These are phyloP conservation scores for Rynchops niger DNA, from an alignment of 2,113 vertebrate genomes.

Conservation along the genomic window DNA sequence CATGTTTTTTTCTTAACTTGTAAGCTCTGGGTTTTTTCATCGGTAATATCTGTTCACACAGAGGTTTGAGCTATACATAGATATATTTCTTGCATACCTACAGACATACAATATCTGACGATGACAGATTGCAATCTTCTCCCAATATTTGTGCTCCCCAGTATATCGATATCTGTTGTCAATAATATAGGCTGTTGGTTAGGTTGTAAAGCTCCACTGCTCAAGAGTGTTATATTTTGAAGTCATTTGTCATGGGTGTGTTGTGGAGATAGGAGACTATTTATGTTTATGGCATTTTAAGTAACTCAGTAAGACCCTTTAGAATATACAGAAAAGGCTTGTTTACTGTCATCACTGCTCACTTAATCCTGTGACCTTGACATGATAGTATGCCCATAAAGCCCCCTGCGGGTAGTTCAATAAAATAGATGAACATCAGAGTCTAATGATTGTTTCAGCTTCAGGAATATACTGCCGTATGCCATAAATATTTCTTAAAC, in stretches of 20 bases:
- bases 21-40: background rate
- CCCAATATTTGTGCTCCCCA: constrained; percentile 1
- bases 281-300: constrained; percentile 80
- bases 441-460: constrained; percentile 54
- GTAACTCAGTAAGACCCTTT: constrained; percentile 71
- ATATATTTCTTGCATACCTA: background rate
- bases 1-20: background rate
- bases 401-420: constrained; percentile 56
- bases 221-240: constrained; percentile 61
- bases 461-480: constrained; percentile 32
- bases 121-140: background rate
- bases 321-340: constrained; percentile 70
- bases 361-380: constrained; percentile 76
- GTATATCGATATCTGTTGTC: constrained; percentile 33
- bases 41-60: background rate
- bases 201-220: constrained; percentile 49
- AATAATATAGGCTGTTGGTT: constrained; percentile 14
- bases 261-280: constrained; percentile 62
- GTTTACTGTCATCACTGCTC: constrained; percentile 72
- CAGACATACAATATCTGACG: background rate
- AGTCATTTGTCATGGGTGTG: constrained; percentile 62
- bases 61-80: background rate
- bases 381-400: constrained; percentile 53
- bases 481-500: background rate
- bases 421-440: constrained; percentile 66